Conservation (phyloP, 2,888 invertebrate species). For the Caenorhabditis zanzibari region DNA sequence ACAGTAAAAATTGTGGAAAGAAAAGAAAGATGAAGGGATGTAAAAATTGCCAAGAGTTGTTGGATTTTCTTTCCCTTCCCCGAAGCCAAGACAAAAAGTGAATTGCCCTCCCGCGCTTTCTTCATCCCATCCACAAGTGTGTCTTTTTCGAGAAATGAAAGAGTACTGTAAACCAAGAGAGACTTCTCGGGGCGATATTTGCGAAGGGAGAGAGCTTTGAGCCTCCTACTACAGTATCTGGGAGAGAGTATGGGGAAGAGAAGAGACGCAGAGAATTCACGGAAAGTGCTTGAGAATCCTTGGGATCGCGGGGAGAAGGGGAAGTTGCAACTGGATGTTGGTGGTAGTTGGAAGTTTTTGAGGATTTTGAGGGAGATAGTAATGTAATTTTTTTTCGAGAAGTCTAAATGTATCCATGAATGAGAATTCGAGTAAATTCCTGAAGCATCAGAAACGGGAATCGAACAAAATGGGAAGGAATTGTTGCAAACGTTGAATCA, state of each 20-base stretch:
- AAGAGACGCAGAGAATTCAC: slow-evolving; percentile 17
- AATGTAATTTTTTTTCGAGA: not conserved
- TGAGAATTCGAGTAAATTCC: no score
- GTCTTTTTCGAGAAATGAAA: slow-evolving; percentile 19
- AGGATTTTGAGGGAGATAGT: slow-evolving; percentile 7
- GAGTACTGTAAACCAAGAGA: slow-evolving; percentile 15
- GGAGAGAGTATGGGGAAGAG: slow-evolving; percentile 2
- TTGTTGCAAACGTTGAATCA: no score
- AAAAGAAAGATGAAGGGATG: not conserved
- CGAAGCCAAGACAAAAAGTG: slow-evolving; percentile 10
- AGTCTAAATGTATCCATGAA: no score
- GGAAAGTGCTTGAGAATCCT: slow-evolving; percentile 47
- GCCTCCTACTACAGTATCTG: slow-evolving; percentile 41
- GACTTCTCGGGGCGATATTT: slow-evolving; percentile 14
- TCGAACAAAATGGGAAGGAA: no score
- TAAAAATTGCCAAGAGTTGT: slow-evolving; percentile 22
- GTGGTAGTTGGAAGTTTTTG: not conserved
- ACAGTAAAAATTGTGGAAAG: not conserved
- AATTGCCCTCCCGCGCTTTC: slow-evolving; percentile 11
- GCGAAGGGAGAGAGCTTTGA: slow-evolving; percentile 29
- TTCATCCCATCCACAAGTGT: slow-evolving; percentile 15
- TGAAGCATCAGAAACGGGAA: no score
- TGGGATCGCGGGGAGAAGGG: not conserved
- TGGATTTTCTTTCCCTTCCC: not conserved
- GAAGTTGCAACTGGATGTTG: no score